Evolutionary conservation across 1,140 invertebrate species (phyloP).

Genomic region (Sitophilus oryzae): DNA sequence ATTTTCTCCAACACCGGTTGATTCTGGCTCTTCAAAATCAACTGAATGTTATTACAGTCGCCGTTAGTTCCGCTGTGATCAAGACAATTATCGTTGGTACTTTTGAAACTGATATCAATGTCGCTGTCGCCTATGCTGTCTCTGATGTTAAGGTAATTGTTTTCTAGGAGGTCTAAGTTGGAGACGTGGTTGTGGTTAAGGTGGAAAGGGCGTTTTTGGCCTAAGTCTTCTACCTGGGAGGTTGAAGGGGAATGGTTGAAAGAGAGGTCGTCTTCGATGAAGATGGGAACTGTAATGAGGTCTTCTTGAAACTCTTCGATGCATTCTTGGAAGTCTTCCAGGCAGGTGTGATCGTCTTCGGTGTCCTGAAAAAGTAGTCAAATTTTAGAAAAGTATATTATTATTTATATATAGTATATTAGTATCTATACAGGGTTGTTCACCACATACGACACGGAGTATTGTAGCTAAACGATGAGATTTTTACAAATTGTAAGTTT

Average conservation of each 20-base stretch:
- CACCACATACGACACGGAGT: too few species aligned
- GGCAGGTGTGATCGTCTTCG: conserved; percentile 53
- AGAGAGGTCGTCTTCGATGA: conserved; percentile 45
- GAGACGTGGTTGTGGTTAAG: conserved; percentile 18
- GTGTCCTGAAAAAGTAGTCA: conserved; percentile 36
- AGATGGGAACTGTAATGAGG: conserved; percentile 53
- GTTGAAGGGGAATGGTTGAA: conserved; percentile 34
- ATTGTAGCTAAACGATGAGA: too few species aligned
- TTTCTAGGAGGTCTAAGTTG: conserved; percentile 26
- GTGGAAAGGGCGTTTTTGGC: conserved; percentile 28
- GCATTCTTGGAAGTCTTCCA: conserved; percentile 57
- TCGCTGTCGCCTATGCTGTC: conserved; percentile 33
- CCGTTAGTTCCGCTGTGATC: conserved; percentile 15
- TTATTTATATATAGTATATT: too few species aligned
- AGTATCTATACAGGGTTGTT: too few species aligned
- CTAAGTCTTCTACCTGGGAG: conserved; percentile 33
- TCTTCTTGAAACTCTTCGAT: conserved; percentile 57
- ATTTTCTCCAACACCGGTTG: conserved; percentile 12
- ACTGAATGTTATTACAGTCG: conserved; percentile 15
- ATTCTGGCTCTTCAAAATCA: conserved; percentile 10
- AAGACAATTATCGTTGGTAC: conserved; percentile 30
- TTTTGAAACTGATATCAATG: conserved; percentile 36
- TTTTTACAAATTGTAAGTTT: too few species aligned
- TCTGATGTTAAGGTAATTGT: conserved; percentile 26
- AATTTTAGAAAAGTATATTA: too few species aligned